Evolutionary conservation across 1,140 invertebrate species (phyloP).

Genomic region (Neuroterus valhalla): DNA sequence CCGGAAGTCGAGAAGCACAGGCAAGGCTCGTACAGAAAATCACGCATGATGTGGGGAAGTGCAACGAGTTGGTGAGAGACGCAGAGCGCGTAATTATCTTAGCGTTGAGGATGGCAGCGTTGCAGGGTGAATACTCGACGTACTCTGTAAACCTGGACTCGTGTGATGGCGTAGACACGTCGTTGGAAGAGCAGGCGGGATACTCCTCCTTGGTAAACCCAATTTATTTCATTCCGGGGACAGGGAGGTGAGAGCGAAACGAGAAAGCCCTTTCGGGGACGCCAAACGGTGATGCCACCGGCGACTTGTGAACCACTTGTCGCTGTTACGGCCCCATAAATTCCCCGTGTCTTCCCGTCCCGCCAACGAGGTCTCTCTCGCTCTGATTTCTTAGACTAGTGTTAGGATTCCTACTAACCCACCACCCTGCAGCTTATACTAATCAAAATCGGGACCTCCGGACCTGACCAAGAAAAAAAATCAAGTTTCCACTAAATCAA

Average conservation of each 20-base stretch:
- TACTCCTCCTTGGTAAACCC: conserved; percentile 62
- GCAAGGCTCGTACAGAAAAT: conserved; percentile 4
- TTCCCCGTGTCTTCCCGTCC: conserved; percentile 59
- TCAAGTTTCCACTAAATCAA: too few relatives aligned
- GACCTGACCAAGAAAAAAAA: not conserved
- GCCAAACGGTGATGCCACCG: conserved; percentile 72
- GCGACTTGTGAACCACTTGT: conserved; percentile 76
- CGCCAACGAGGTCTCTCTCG: conserved; percentile 44
- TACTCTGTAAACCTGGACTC: conserved; percentile 24
- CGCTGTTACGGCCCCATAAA: conserved; percentile 75
- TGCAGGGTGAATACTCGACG: conserved; percentile 22
- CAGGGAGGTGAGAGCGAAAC: conserved; percentile 65
- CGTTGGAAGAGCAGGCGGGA: conserved; percentile 45
- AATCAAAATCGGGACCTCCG: conserved; percentile 51
- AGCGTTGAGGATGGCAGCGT: not conserved
- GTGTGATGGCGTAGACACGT: conserved; percentile 46
- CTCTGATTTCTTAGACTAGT: conserved; percentile 49
- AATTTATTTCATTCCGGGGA: conserved; percentile 72
- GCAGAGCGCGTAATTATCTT: conserved; percentile 50
- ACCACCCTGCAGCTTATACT: conserved; percentile 36
- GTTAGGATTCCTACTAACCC: conserved; percentile 59
- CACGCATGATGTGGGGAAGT: conserved; percentile 37
- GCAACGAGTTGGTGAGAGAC: conserved; percentile 22
- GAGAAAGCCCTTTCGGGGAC: conserved; percentile 66
- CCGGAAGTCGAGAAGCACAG: conserved; percentile 40